These are phyloP conservation scores for Caradrina clavipalpis DNA, from an alignment of 2,888 invertebrate genomes.

Conservation along the genomic window DNA sequence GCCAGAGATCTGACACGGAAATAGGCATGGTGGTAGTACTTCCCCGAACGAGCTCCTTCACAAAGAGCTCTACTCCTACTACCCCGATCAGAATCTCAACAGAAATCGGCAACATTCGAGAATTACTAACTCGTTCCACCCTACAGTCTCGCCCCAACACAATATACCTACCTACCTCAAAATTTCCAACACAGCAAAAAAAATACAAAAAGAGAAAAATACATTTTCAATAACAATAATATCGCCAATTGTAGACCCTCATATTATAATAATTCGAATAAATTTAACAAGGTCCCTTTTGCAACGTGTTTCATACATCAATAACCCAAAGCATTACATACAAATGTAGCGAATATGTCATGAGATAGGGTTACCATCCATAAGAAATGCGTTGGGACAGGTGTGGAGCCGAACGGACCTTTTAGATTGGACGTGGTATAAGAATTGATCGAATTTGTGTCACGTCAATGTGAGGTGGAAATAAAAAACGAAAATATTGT, in stretches of 20 bases:
- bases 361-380: slow-evolving; percentile 62
- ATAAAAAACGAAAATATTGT: slow-evolving; percentile 29
- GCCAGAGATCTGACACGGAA: too few species aligned
- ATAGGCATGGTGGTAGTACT: too few species aligned
- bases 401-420: slow-evolving; percentile 55
- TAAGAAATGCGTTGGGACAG: slow-evolving; percentile 60
- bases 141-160: not conserved
- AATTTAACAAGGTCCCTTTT: slow-evolving; percentile 67
- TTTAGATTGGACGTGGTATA: slow-evolving; percentile 56
- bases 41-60: too few species aligned
- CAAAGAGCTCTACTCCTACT: too few species aligned
- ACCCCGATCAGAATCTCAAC: not conserved
- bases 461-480: slow-evolving; percentile 47
- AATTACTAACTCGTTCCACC: not conserved
- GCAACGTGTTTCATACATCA: slow-evolving; percentile 66
- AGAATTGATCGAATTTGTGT: slow-evolving; percentile 62
- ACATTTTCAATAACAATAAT: slow-evolving; percentile 52
- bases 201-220: slow-evolving; percentile 22
- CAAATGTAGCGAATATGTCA: slow-evolving; percentile 66
- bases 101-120: not conserved
- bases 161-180: not conserved
- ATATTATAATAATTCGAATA: slow-evolving; percentile 66
- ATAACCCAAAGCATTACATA: slow-evolving; percentile 66
- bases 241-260: slow-evolving; percentile 40
- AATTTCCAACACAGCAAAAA: not conserved